Percentiles rank a stretch among this genome's conserved stretches.
phyloP scores from a whole-genome alignment of 2,888 invertebrate species.

The Torymus tubicola region DNA sequence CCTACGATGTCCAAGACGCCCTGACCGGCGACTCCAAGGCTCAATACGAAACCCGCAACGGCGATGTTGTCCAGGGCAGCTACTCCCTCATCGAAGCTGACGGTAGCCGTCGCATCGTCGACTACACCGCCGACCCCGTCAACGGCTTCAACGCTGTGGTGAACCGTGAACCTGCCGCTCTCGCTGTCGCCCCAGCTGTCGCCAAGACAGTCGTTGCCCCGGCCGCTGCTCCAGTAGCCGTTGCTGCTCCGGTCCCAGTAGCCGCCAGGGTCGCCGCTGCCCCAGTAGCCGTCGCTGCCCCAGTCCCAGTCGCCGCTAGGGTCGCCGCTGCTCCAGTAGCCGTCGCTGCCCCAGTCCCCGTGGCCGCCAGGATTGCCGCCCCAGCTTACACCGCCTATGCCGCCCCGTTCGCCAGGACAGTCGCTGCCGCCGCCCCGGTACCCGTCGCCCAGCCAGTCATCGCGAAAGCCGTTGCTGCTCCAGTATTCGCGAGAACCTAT shows the following conservation, averaged over 20 bases:
- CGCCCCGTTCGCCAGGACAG: conserved; percentile 50
- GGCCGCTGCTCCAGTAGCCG: conserved; percentile 19
- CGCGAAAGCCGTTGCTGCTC: conserved; percentile 50
- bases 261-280: conserved; percentile 26
- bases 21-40: conserved; percentile 73
- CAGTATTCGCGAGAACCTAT: conserved; percentile 54
- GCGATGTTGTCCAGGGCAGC: conserved; percentile 72
- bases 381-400: conserved; percentile 26
- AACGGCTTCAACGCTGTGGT: conserved; percentile 61
- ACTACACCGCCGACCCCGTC: conserved; percentile 70
- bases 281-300: conserved; percentile 30
- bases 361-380: background rate
- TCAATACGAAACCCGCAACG: conserved; percentile 72
- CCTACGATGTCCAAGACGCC: conserved; percentile 72
- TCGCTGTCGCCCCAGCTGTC: conserved; percentile 52
- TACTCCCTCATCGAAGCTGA: conserved; percentile 73
- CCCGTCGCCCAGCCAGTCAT: conserved; percentile 44
- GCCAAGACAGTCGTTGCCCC: conserved; percentile 24
- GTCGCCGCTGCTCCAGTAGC: conserved; percentile 51
- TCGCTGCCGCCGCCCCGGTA: conserved; percentile 24
- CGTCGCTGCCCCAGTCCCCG: conserved; percentile 22
- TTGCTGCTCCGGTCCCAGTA: conserved; percentile 21
- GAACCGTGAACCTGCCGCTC: conserved; percentile 56
- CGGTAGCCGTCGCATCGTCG: conserved; percentile 71
- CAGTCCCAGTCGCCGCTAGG: conserved; percentile 50